A percentile compares a stretch with the other conserved stretches of the same genome.
phyloP scores from a whole-genome alignment of 1,140 invertebrate species.

The Platyura marginata region DNA sequence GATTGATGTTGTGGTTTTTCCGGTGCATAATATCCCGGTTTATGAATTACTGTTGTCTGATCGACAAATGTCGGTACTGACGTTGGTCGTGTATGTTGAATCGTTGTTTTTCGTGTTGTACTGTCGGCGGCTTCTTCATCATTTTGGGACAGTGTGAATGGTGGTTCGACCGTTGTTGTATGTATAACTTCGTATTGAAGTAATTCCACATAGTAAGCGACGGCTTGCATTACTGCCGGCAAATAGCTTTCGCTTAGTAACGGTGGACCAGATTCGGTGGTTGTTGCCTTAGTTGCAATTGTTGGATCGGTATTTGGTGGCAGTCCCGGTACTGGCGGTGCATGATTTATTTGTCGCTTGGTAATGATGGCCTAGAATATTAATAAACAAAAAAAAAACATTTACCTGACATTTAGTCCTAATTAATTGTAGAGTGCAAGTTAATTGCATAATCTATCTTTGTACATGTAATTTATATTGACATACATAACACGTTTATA shows the following conservation, averaged over 20 bases:
- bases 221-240: slow-evolving; percentile 21
- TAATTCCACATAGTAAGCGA: slow-evolving; percentile 24
- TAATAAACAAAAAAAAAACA: no score
- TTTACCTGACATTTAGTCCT: no score
- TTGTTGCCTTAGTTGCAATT: not conserved
- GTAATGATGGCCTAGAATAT: no score
- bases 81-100: not conserved
- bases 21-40: not conserved
- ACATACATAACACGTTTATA: no score
- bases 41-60: not conserved
- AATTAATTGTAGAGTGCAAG: no score
- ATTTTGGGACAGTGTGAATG: not conserved
- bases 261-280: not conserved
- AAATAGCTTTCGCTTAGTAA: slow-evolving; percentile 13
- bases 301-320: not conserved
- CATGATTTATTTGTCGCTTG: not conserved
- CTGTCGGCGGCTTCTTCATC: not conserved
- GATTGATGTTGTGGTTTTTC: not conserved
- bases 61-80: not conserved
- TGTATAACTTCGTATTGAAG: slow-evolving; percentile 15
- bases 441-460: no score
- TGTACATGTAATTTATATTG: no score
- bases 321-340: not conserved
- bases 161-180: slow-evolving; percentile 2
- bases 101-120: not conserved